phyloP scores from a whole-genome alignment of 2,797 vertebrate species.

The Momotus momota region DNA sequence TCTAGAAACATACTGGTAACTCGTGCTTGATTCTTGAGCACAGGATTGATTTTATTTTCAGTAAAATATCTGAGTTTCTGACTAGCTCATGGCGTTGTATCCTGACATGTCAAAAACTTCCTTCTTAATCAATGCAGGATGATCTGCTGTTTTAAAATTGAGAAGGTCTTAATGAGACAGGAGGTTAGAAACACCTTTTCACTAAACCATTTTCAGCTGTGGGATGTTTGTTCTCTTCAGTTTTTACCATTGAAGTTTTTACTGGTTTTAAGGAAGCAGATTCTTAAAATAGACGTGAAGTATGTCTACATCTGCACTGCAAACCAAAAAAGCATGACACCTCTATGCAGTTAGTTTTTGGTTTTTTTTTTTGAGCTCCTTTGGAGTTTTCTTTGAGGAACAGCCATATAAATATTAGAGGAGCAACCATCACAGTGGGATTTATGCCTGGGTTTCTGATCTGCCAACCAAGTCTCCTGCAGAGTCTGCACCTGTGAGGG shows the following conservation, averaged over 20 bases:
- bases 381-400: background rate
- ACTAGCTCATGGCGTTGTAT: rapidly evolving
- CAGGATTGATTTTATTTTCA: background rate
- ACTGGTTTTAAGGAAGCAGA: background rate
- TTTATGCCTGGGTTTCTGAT: background rate
- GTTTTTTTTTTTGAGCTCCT: background rate
- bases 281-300: background rate
- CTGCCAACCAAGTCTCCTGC: background rate
- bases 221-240: background rate
- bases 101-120: background rate
- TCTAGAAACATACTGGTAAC: background rate
- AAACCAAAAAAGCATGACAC: background rate
- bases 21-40: background rate
- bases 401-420: background rate
- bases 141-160: background rate
- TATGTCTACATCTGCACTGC: background rate
- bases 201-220: background rate
- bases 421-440: background rate
- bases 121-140: background rate
- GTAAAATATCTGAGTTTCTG: background rate
- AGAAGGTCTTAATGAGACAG: background rate
- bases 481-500: background rate
- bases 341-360: background rate
- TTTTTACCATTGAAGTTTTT: background rate
- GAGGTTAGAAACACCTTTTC: background rate